phyloP scores from a whole-genome alignment of 2,888 invertebrate genomes.

The Horisme vitalbata region DNA sequence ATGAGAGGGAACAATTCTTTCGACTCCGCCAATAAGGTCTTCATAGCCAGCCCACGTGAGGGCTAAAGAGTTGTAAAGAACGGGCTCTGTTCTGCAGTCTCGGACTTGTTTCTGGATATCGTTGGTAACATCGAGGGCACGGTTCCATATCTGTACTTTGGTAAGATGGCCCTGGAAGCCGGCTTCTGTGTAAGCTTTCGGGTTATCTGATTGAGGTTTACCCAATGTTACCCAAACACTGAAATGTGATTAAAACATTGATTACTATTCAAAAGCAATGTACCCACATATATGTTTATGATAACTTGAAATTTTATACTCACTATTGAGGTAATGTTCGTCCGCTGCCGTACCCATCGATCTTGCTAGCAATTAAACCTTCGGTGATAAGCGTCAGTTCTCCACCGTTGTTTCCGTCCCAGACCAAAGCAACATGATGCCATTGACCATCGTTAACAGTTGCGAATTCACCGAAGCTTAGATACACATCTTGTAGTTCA shows the following conservation, averaged over 20 bases:
- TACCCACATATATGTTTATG: no score
- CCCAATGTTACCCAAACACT: conserved; percentile 97
- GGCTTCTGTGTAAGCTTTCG: conserved; percentile 92
- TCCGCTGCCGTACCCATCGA: conserved; percentile 94
- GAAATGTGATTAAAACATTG: conserved; percentile 42
- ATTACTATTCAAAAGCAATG: no score
- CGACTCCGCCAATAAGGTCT: conserved; percentile 93
- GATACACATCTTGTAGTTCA: conserved; percentile 93
- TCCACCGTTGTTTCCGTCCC: conserved; percentile 94
- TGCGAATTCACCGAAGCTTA: conserved; percentile 95
- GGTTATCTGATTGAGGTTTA: conserved; percentile 91
- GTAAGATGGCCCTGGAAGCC: conserved; percentile 98
- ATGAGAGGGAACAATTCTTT: conserved; percentile 94
- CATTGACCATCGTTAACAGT: conserved; percentile 98
- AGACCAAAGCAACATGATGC: conserved; percentile 97
- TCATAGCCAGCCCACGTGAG: conserved; percentile 98
- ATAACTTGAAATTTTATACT: conserved; percentile 61
- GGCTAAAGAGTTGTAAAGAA: conserved; percentile 92
- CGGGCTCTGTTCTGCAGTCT: conserved; percentile 95
- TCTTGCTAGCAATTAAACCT: conserved; percentile 96
- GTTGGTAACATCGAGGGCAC: conserved; percentile 94
- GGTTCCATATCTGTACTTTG: conserved; percentile 96
- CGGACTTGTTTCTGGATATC: conserved; percentile 97
- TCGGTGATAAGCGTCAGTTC: conserved; percentile 96
- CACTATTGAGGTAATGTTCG: conserved; percentile 92